phyloP scores from a whole-genome alignment of 2,113 vertebrate species.

The Phocoena sinus region DNA sequence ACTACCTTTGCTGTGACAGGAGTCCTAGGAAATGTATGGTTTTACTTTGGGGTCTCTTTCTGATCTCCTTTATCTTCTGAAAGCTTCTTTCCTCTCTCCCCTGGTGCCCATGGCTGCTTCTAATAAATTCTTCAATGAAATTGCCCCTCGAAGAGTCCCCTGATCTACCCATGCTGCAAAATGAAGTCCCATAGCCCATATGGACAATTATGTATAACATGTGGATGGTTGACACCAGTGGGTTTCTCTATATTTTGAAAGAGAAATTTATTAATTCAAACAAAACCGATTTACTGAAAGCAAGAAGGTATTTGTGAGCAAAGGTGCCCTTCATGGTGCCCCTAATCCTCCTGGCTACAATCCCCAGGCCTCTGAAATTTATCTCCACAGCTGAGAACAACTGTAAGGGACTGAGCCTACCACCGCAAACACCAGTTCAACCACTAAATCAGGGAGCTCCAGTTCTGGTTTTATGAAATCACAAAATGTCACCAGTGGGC shows the following conservation, averaged over 20 bases:
- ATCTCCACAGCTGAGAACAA: background rate
- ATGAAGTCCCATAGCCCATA: background rate
- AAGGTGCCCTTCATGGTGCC: background rate
- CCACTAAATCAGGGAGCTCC: background rate
- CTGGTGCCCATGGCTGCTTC: background rate
- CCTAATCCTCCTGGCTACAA: background rate
- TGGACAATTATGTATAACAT: background rate
- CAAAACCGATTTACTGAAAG: background rate
- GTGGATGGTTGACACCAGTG: background rate
- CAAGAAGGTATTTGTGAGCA: background rate
- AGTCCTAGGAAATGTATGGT: background rate
- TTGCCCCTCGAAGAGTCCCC: background rate
- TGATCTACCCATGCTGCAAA: background rate
- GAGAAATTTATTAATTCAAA: constrained; percentile 4
- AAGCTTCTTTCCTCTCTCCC: background rate
- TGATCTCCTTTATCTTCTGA: background rate
- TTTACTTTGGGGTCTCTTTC: background rate
- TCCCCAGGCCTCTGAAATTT: background rate
- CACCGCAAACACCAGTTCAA: background rate
- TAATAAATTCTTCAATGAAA: background rate
- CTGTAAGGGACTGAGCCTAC: background rate
- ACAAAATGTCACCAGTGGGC: background rate
- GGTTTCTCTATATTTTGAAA: background rate
- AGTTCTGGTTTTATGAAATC: background rate
- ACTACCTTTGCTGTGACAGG: background rate